Evolutionary conservation across 2,888 invertebrate genomes (phyloP).

Genomic region (Eupeodes luniger): DNA sequence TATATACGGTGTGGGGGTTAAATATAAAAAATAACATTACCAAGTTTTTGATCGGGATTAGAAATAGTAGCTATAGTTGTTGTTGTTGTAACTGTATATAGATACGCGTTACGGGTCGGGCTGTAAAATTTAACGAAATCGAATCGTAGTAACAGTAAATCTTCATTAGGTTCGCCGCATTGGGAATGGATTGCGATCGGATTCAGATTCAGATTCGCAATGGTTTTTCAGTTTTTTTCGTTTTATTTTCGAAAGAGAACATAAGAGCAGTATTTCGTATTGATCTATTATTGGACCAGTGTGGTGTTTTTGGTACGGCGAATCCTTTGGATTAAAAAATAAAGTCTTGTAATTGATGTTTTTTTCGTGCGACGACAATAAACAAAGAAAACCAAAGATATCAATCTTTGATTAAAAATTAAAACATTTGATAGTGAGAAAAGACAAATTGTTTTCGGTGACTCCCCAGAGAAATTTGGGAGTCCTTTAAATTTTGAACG

Average conservation of each 20-base stretch:
- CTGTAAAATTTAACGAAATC: conserved; percentile 67
- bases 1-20: conserved; percentile 41
- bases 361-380: conserved; percentile 32
- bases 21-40: conserved; percentile 69
- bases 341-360: conserved; percentile 51
- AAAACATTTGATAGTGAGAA: background rate
- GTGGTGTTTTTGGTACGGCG: conserved; percentile 14
- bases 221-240: conserved; percentile 1
- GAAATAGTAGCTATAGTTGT: conserved; percentile 26
- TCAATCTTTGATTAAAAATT: conserved; percentile 22
- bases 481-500: no score
- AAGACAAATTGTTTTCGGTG: no score
- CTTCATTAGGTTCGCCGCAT: conserved; percentile 76
- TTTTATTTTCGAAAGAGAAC: background rate
- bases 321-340: conserved; percentile 59
- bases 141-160: conserved; percentile 75
- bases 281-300: conserved; percentile 61
- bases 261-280: background rate
- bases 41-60: conserved; percentile 75
- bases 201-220: background rate
- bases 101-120: conserved; percentile 31
- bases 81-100: background rate
- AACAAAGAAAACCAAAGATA: conserved; percentile 29
- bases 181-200: conserved; percentile 71
- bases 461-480: no score